phyloP scores from a whole-genome alignment of 2,888 invertebrate genomes.

The Colletes collaris region DNA sequence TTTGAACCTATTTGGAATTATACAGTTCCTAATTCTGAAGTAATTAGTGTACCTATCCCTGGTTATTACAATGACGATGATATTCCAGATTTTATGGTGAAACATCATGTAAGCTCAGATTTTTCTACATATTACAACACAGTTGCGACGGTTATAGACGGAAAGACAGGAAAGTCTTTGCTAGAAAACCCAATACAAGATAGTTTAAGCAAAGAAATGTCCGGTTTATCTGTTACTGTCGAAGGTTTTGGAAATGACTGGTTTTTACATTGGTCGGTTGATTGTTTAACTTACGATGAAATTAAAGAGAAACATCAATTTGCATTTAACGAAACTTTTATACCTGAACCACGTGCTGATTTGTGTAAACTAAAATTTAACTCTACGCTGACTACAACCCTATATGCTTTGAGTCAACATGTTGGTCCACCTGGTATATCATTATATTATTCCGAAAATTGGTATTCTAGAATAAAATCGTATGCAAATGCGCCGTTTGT shows the following conservation, averaged over 20 bases:
- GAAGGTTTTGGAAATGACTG: conserved; percentile 89
- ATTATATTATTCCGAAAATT: conserved; percentile 87
- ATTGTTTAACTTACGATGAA: conserved; percentile 84
- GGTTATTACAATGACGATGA: conserved; percentile 91
- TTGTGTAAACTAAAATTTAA: conserved; percentile 89
- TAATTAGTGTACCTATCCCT: conserved; percentile 90
- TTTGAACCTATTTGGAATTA: conserved; percentile 90
- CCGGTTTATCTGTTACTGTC: conserved; percentile 85
- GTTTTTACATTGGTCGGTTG: conserved; percentile 91
- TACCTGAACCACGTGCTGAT: conserved; percentile 83
- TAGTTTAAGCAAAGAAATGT: conserved; percentile 86
- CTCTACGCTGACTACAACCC: conserved; percentile 86
- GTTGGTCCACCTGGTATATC: conserved; percentile 88
- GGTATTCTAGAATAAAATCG: conserved; percentile 83
- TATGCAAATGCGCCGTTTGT: conserved; percentile 60
- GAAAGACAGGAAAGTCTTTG: conserved; percentile 86
- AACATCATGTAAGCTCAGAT: conserved; percentile 88
- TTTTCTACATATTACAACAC: conserved; percentile 91
- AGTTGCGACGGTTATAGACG: conserved; percentile 85
- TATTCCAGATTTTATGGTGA: conserved; percentile 91
- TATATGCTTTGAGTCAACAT: conserved; percentile 88
- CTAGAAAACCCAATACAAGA: conserved; percentile 86
- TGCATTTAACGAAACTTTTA: conserved; percentile 71
- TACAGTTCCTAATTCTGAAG: conserved; percentile 87
- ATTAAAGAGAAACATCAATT: conserved; percentile 85